Conservation (phyloP, 2,797 vertebrate genomes). For the Sorex maritimensis region DNA sequence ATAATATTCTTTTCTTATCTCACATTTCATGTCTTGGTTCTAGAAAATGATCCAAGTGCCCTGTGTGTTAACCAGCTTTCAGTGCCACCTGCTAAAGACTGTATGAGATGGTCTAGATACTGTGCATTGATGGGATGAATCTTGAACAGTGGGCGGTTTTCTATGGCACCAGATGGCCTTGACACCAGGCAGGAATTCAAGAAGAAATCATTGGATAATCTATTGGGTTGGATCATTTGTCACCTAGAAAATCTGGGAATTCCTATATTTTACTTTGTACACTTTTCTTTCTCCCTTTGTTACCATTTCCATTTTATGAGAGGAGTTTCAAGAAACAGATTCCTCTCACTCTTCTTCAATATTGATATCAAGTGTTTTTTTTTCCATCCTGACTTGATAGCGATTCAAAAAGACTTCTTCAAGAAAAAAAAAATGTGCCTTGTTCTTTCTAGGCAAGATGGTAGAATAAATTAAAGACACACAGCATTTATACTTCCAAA, state of each 20-base stretch:
- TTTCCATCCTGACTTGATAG: neutral
- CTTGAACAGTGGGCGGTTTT: accelerated
- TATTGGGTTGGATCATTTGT: neutral
- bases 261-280: accelerated
- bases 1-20: too few relatives aligned
- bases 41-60: neutral
- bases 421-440: neutral
- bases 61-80: accelerated
- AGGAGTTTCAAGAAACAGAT: neutral
- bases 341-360: neutral
- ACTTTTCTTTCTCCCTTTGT: neutral
- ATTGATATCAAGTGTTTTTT: neutral
- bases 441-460: constrained; percentile 11
- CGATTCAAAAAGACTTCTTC: neutral
- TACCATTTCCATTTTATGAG: neutral
- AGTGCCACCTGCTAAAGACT: accelerated
- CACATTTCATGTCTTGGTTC: accelerated
- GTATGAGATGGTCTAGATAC: too few relatives aligned
- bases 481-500: neutral
- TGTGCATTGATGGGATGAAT: too few relatives aligned
- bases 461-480: neutral
- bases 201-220: neutral
- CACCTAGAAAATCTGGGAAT: too few relatives aligned
- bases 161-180: accelerated
- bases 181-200: too few relatives aligned